Conservation (phyloP, 2,888 invertebrate genomes). For the Macaria liturata region DNA sequence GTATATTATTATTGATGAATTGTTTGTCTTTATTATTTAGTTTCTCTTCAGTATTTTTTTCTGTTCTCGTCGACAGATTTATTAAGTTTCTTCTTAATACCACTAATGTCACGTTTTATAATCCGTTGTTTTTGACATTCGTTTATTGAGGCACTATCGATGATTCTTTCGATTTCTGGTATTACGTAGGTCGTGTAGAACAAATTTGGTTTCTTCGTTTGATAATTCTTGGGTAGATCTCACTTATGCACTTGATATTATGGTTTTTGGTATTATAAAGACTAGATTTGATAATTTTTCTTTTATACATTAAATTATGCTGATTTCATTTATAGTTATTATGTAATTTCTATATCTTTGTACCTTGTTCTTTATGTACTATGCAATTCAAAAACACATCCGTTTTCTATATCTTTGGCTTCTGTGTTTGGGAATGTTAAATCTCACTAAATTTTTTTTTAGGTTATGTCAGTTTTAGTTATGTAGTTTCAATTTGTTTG, state of each 20-base stretch:
- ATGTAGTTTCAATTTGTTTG: too few species aligned
- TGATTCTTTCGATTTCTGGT: not conserved
- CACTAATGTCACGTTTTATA: not conserved
- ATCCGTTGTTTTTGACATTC: not conserved
- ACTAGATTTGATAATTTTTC: too few species aligned
- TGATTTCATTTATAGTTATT: too few species aligned
- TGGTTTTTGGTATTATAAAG: too few species aligned
- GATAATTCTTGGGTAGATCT: constrained; percentile 1
- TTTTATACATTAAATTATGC: too few species aligned
- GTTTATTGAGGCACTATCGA: constrained; percentile 4
- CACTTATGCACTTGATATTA: not conserved
- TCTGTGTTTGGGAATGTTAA: constrained; percentile 46
- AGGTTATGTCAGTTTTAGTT: not conserved
- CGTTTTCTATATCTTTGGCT: constrained; percentile 21
- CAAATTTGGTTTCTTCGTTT: not conserved
- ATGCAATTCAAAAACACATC: too few species aligned
- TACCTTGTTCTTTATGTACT: too few species aligned
- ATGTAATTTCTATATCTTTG: too few species aligned
- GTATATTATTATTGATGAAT: too few species aligned
- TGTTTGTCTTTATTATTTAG: not conserved
- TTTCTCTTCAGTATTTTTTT: not conserved
- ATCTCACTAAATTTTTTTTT: constrained; percentile 16
- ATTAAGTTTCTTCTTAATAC: not conserved
- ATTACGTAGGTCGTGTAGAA: not conserved
- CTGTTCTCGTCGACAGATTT: not conserved